Evolutionary conservation across 2,888 invertebrate genomes (phyloP), one percentile per base, ranked within the genome.

Genomic region (Drosophila melanocephala): DNA sequence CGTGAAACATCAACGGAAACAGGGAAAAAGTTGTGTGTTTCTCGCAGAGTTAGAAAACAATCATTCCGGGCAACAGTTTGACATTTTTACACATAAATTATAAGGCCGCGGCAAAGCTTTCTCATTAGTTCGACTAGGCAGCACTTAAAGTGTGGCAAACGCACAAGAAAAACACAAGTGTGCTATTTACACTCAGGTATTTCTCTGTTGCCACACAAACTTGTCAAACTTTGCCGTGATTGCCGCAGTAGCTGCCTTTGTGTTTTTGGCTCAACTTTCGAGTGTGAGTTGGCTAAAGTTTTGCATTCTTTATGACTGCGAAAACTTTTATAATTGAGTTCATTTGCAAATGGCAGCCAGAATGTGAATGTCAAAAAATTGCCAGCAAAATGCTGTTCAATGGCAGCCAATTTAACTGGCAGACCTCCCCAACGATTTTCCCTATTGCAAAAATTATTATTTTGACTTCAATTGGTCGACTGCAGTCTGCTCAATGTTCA

Each of bases 311-410:
- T 72, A 65, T 22, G 39, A 56, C 66, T 58, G 62, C 61, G 10
- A 28, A 26, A 84, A 84, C 74, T 84, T 79, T 84, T 50, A 53
- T 77, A 72, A 84, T 84, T 79, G 73, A 76, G 69, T 75, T 67
- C 69, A 73, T 73, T 77, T 77, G 51, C 51, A 81, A 35, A 51
- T 50, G 51, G 51, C 62, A 63, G 66, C 47, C 64, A 74, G 51
- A 64, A 68, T 56, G 56, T 65, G 64, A 50, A 42, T 58, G 30
- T 28, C 42, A 67, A 16, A 58, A 42, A 50, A 12, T 19, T 14
- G 7, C 22, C n/a, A 50, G 6, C 1, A 30, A 42, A 44, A 35
- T 19, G 33, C 33, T 26, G 22, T 52, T 64, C 35, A 22, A 35
- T 32, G 53, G 32, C 64, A 60, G 32, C 39, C 30, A 52, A 47